Evolutionary conservation across 2,113 vertebrate species (phyloP), one percentile per base, ranked within the genome.

Genomic region (Heteronetta atricapilla): DNA sequence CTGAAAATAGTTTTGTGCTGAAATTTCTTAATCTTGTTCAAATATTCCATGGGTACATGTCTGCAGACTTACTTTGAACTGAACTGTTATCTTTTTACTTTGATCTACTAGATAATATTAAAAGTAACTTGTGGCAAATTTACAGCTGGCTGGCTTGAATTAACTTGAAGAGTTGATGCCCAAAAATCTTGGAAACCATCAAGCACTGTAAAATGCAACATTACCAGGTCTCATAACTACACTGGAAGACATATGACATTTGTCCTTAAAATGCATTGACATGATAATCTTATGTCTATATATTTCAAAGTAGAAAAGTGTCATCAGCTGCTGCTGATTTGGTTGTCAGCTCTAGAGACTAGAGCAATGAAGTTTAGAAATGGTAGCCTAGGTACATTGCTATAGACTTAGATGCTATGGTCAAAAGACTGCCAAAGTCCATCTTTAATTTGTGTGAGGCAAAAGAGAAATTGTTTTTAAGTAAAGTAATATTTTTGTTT

Each of bases 401-500:
- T n/a, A 26, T 3, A 62, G 13, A 8, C 13, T 40, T 86, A 36
- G 29, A 23, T 11, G 10, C 33, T 19, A 46, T 25, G 18, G 2
- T 18, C 33, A 29, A 33, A 78, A 38, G 36, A n/a, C 29, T 8
- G 22, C 22, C 22, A n/a, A 56, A 74, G 21, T n/a, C 16, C 15
- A 42, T 38, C 9, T 34, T 40, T 66, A 20, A 23, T n/a, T 15
- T 38, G 33, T 17, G 53, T 40, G 38, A 66, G 29, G 59, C 34
- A 40, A 52, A 63, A 78, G 31, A 75, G 21, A 63, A 62, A n/a
- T 21, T 26, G 18, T 66, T 90, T 87, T 76, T 36, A 58, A 73
- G 60, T 82, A 92, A 58, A 73, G 53, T 82, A 92, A 50, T 63
- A 22, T 82, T 87, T 94, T 76, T 89, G 56, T 75, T 88, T 87